Base-by-base conservation (phyloP, 2,113 vertebrate genomes). In the Mobula birostris region DNA sequence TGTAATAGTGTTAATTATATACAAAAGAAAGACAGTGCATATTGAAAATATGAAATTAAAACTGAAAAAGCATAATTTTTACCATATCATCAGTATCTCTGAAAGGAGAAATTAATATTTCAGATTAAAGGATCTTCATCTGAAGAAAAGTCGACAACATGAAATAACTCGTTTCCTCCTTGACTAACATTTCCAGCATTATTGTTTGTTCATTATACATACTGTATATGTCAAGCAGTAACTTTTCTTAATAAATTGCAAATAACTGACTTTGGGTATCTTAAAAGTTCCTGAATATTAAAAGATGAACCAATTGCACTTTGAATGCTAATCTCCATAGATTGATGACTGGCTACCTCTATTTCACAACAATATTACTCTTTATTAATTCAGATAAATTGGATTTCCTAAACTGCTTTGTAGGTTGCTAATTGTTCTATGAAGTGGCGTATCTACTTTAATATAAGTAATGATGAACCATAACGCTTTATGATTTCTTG, bases 341-440 rank as follows among this genome's bases (percentile, higher is more conserved):
- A 70, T 15, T 40, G 12, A 4, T 32, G 70, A 70, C 21, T 40
- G 61, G 32, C 63, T 40, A 36, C 21, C 58, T 70, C 66, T 72
- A 63, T 72, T 92, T 92, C 19, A 92, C 66, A 92, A 92, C 66
- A n/a, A 24, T 40, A 40, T 92, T 70, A 72, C 36, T 68, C 88
- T 92, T 72, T 92, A 70, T 72, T 72, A 70, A 70, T 70, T 92
- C 32, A 48, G 36, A 21, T 76, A 70, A 70, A 72, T 93, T 74
- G 24, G 91, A 93, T 29, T 74, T 74, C 21, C 24, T 76, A 56
- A 93, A 93, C 21, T 56, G 9, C 76, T 93, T 93, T 93, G 36
- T 72, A 24, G 21, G 27, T 48, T 56, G 40, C 40, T 74, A 93
- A 93, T 74, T 93, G 91, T 40, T 93, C 21, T 74, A 3, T 93